Conservation (phyloP, 2,113 vertebrate species). For the Aramus guarauna region DNA sequence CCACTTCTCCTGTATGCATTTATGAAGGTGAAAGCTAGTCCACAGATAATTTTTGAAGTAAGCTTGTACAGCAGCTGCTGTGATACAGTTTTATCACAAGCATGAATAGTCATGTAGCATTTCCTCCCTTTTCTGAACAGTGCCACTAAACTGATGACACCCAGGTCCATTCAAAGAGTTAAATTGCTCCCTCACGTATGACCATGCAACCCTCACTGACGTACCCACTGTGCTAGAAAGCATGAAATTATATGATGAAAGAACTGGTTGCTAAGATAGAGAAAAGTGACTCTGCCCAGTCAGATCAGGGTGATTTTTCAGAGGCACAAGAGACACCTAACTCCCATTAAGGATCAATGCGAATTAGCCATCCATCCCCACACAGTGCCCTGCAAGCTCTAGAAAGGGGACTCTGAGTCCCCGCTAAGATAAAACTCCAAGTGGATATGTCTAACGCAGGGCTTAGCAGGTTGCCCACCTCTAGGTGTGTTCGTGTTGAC, state of each 20-base stretch:
- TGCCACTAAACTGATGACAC: not conserved
- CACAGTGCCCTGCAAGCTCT: not conserved
- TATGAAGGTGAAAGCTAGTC: not conserved
- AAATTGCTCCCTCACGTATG: not conserved
- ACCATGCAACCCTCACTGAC: not conserved
- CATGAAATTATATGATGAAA: not conserved
- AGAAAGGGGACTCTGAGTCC: not conserved
- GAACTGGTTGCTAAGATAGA: not conserved
- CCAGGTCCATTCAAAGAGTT: not conserved
- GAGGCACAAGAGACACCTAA: not conserved
- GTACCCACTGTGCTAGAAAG: not conserved
- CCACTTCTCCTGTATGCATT: not conserved
- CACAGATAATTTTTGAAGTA: not conserved
- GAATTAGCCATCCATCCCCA: not conserved
- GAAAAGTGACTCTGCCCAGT: not conserved
- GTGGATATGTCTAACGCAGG: not conserved
- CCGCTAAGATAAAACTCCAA: not conserved
- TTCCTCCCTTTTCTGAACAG: not conserved
- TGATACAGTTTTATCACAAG: not conserved
- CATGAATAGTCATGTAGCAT: not conserved
- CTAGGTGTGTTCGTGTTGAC: not conserved
- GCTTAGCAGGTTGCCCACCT: not conserved
- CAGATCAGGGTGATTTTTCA: not conserved
- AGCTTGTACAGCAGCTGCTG: not conserved
- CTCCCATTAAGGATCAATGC: not conserved